phyloP scores from a whole-genome alignment of 2,113 vertebrate species.

The Chaetodon trifascialis region DNA sequence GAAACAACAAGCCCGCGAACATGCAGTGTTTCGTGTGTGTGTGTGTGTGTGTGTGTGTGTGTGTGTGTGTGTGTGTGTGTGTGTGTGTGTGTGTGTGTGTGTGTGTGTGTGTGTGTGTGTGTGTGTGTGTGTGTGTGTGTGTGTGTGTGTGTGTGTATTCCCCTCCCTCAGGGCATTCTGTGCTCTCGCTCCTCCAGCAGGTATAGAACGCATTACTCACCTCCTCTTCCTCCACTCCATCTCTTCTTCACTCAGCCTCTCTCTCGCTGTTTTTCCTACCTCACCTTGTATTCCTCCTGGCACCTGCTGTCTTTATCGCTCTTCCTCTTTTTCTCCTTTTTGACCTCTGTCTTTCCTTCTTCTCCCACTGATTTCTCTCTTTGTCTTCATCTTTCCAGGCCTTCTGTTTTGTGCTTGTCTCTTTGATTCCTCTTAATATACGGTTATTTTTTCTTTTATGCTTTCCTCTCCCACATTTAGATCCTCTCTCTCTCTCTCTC shows the following conservation, averaged over 20 bases:
- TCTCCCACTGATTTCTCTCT: neutral
- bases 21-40: neutral
- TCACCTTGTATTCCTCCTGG: neutral
- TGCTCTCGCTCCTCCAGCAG: neutral
- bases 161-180: neutral
- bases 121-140: neutral
- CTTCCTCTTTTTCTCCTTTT: neutral
- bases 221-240: neutral
- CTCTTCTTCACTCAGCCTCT: neutral
- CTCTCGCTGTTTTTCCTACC: neutral
- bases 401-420: neutral
- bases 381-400: too few species aligned
- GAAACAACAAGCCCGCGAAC: too few species aligned
- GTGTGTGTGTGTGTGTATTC: neutral
- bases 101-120: neutral
- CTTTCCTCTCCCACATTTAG: neutral
- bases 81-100: neutral
- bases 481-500: too few species aligned
- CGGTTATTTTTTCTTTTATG: neutral
- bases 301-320: too few species aligned
- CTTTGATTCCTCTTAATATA: neutral
- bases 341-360: neutral
- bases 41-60: neutral
- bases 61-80: neutral
- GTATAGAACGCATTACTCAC: neutral